Conservation (phyloP, 1,140 invertebrate species). For the Platyura marginata region DNA sequence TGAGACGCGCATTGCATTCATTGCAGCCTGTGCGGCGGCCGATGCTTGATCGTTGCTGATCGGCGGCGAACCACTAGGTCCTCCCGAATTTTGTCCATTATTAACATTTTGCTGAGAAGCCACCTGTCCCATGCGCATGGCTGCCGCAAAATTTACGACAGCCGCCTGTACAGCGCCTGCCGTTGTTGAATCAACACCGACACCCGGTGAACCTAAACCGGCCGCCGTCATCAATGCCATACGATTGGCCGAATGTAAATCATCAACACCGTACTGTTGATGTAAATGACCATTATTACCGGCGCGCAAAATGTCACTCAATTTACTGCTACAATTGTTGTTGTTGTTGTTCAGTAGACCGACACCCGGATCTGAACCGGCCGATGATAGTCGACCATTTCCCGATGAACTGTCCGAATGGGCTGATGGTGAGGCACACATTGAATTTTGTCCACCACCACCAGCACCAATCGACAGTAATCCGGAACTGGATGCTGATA, state of each 20-base stretch:
- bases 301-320: constrained; percentile 4
- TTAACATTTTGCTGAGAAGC: constrained; percentile 5
- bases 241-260: constrained; percentile 42
- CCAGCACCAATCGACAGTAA: constrained; percentile 24
- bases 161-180: constrained; percentile 42
- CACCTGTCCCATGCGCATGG: constrained; percentile 47
- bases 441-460: constrained; percentile 26
- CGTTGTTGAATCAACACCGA: constrained; percentile 20
- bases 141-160: constrained; percentile 57
- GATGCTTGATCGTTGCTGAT: constrained; percentile 19
- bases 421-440: constrained; percentile 59
- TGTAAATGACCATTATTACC: constrained; percentile 12
- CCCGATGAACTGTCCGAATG: constrained; percentile 67
- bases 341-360: constrained; percentile 46
- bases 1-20: constrained; percentile 18
- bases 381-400: constrained; percentile 55
- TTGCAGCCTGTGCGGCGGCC: constrained; percentile 19
- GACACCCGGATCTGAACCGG: constrained; percentile 51
- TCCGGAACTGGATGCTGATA: constrained; percentile 34
- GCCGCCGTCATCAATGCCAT: constrained; percentile 56
- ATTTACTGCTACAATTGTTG: constrained; percentile 5
- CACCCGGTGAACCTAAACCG: constrained; percentile 31
- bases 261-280: constrained; percentile 48
- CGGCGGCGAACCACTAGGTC: constrained; percentile 8
- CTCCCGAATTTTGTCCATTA: constrained; percentile 11